Conservation (phyloP, 2,113 vertebrate genomes). For the Hippocampus barbouri region DNA sequence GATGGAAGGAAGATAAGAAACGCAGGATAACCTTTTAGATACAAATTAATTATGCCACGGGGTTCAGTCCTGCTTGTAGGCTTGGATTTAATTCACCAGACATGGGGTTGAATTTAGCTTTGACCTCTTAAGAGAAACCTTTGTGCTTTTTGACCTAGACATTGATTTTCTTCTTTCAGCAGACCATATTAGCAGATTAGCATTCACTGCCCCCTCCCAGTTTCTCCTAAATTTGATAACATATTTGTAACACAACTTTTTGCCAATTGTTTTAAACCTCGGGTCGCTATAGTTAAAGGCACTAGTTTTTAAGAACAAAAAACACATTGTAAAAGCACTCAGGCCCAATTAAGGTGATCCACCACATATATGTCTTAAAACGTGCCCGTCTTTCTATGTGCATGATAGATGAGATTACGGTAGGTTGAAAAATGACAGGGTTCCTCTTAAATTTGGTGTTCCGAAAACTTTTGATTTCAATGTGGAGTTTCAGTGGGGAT, state of each 20-base stretch:
- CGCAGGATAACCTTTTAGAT: constrained; percentile 3
- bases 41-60: not conserved
- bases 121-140: constrained; percentile 77
- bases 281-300: not conserved
- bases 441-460: constrained; percentile 38
- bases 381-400: constrained; percentile 21
- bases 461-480: constrained; percentile 43
- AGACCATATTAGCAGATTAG: constrained; percentile 55
- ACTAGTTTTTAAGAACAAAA: not conserved
- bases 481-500: constrained; percentile 44
- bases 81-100: constrained; percentile 61
- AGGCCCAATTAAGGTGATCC: not conserved
- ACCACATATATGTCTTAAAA: not conserved
- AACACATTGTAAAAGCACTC: not conserved
- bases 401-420: constrained; percentile 39
- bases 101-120: constrained; percentile 69
- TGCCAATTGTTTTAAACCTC: not conserved
- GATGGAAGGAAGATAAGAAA: constrained; percentile 1
- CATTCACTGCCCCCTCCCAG: constrained; percentile 35
- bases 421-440: constrained; percentile 45
- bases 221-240: not conserved
- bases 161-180: constrained; percentile 78
- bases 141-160: constrained; percentile 78
- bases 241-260: not conserved
- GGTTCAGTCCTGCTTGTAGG: constrained; percentile 38